A percentile compares a stretch with the other conserved stretches of the same genome.
Evolutionary conservation across 2,113 vertebrate species (phyloP).

Genomic region (Perca fluviatilis): DNA sequence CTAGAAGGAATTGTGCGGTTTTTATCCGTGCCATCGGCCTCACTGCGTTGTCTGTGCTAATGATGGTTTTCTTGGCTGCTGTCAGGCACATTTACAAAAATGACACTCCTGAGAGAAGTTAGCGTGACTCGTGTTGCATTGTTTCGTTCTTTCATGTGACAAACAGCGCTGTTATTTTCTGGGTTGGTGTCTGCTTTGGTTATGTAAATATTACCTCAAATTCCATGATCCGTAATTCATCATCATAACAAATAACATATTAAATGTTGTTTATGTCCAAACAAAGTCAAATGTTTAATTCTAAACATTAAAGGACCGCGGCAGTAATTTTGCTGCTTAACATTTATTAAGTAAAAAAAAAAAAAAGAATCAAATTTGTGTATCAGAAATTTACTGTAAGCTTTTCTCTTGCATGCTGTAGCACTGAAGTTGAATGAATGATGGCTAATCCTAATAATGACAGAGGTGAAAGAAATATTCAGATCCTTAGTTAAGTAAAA

Average conservation of each 20-base stretch:
- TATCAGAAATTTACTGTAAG: too few species aligned
- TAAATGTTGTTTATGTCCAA: neutral
- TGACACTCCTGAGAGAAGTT: conserved; percentile 43
- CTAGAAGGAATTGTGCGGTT: conserved; percentile 54
- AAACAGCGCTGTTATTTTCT: conserved; percentile 7
- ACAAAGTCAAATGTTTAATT: neutral
- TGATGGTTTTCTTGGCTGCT: conserved; percentile 49
- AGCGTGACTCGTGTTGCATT: neutral
- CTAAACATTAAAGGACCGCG: neutral
- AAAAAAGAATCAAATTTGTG: too few species aligned
- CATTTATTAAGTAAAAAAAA: too few species aligned
- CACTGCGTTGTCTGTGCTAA: conserved; percentile 59
- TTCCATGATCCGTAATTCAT: neutral
- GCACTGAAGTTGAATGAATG: too few species aligned
- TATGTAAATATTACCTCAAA: neutral
- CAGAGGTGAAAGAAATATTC: too few species aligned
- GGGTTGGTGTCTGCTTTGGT: neutral
- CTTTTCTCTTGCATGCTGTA: too few species aligned
- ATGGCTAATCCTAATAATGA: too few species aligned
- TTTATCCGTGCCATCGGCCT: conserved; percentile 50
- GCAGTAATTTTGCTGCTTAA: neutral
- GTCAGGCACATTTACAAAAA: conserved; percentile 50
- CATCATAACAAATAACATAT: neutral
- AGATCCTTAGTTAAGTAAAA: too few species aligned
- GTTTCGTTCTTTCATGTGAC: neutral